Percentiles rank a stretch among this genome's conserved stretches.
Evolutionary conservation across 2,113 vertebrate genomes (phyloP).

Genomic region (Chrysochloris asiatica): DNA sequence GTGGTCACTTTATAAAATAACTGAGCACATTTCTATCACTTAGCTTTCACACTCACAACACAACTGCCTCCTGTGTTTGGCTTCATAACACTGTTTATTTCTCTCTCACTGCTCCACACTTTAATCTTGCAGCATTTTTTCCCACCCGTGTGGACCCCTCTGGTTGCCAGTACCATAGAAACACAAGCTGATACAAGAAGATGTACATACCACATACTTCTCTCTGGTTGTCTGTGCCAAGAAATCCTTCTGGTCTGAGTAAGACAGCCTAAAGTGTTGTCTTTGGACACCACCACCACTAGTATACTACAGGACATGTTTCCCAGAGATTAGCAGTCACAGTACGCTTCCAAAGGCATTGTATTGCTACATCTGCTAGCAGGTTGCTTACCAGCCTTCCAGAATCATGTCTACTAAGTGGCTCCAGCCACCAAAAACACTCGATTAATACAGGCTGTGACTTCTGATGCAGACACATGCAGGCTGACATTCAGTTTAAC

Average conservation of each 20-base stretch:
- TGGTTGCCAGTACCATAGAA: neutral
- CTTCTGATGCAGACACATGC: neutral
- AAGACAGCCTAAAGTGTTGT: neutral
- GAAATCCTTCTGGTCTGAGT: slow-evolving; percentile 18
- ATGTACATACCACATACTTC: neutral
- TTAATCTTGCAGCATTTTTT: neutral
- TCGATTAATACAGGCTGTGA: neutral
- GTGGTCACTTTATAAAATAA: neutral
- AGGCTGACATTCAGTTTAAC: neutral
- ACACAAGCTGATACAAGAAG: slow-evolving; percentile 6
- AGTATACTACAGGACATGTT: neutral
- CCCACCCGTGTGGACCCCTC: neutral
- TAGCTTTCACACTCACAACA: neutral
- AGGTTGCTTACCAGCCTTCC: neutral
- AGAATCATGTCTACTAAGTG: neutral
- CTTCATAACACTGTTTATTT: neutral
- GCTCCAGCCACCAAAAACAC: neutral
- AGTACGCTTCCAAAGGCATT: neutral
- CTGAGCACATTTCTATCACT: neutral
- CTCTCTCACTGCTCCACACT: neutral
- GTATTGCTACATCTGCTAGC: neutral
- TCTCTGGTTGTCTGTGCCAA: neutral
- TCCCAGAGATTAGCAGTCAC: neutral
- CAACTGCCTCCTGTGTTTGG: rapidly evolving
- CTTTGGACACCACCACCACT: neutral